A percentile compares a stretch with the other conserved stretches of the same genome.
Conservation (phyloP, 1,140 invertebrate species). For the Hyles vespertilio region DNA sequence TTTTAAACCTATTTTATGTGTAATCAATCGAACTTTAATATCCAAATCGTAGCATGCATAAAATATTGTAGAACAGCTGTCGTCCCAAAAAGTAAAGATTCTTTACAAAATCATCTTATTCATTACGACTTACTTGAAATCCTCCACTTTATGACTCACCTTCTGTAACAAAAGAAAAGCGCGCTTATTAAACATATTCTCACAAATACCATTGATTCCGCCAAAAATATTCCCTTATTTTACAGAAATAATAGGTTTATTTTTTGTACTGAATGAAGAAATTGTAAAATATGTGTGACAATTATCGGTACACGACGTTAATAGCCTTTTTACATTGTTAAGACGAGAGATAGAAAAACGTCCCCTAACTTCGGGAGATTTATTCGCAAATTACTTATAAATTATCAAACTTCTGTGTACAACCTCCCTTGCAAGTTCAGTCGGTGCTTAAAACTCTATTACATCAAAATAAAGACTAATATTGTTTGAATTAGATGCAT, state of each 20-base stretch:
- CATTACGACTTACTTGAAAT: too few species aligned
- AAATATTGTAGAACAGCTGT: too few species aligned
- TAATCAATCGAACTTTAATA: too few species aligned
- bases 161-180: constrained; percentile 64
- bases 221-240: constrained; percentile 21
- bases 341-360: constrained; percentile 45
- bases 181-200: constrained; percentile 45
- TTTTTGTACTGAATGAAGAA: constrained; percentile 38
- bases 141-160: constrained; percentile 42
- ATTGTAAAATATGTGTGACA: constrained; percentile 73
- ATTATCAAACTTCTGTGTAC: constrained; percentile 31
- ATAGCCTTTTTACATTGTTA: constrained; percentile 64
- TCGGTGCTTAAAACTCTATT: neutral
- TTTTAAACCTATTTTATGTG: too few species aligned
- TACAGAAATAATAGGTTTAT: constrained; percentile 25
- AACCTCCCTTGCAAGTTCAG: neutral
- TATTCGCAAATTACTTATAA: constrained; percentile 75
- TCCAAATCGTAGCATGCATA: too few species aligned
- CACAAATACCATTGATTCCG: constrained; percentile 20
- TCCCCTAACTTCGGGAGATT: constrained; percentile 59
- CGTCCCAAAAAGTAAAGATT: too few species aligned
- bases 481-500: neutral
- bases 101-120: too few species aligned
- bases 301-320: constrained; percentile 71
- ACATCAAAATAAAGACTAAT: constrained; percentile 5